Conservation (phyloP, 2,888 invertebrate genomes). For the Linyphia triangularis region DNA sequence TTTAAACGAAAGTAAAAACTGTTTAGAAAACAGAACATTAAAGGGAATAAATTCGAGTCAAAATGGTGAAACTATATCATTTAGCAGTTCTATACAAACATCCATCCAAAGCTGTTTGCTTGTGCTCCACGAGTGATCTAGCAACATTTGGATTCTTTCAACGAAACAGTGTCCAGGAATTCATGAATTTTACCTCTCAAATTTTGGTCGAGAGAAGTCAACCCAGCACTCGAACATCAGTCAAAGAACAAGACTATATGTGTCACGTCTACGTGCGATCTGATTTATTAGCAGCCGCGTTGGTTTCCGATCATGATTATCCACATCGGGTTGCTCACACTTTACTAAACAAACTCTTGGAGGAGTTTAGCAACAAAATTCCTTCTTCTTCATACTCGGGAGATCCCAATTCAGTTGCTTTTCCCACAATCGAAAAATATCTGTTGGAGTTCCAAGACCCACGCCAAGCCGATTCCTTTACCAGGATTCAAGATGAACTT, state of each 20-base stretch:
- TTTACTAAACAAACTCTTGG: slow-evolving; percentile 94
- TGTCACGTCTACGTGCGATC: slow-evolving; percentile 97
- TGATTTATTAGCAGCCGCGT: slow-evolving; percentile 92
- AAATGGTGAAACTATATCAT: slow-evolving; percentile 92
- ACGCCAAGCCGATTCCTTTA: slow-evolving; percentile 97
- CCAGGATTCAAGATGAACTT: slow-evolving; percentile 97
- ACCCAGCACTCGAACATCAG: slow-evolving; percentile 90
- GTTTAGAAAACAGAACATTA: background rate
- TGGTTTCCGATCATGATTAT: slow-evolving; percentile 98
- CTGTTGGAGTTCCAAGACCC: slow-evolving; percentile 95
- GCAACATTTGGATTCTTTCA: slow-evolving; percentile 98
- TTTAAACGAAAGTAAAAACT: too few species aligned
- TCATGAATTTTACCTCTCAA: slow-evolving; percentile 97
- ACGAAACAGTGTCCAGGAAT: slow-evolving; percentile 94
- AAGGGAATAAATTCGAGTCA: slow-evolving; percentile 78
- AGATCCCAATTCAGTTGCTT: slow-evolving; percentile 83
- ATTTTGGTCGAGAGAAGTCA: slow-evolving; percentile 96
- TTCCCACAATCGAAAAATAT: slow-evolving; percentile 85
- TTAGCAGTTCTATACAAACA: slow-evolving; percentile 89
- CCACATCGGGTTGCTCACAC: slow-evolving; percentile 98
- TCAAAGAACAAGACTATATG: slow-evolving; percentile 98
- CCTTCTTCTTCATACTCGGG: slow-evolving; percentile 88
- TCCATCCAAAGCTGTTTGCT: slow-evolving; percentile 85
- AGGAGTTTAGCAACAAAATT: slow-evolving; percentile 91
- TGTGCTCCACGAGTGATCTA: slow-evolving; percentile 93